A percentile compares a stretch with the other conserved stretches of the same genome.
Evolutionary conservation across 2,113 vertebrate genomes (phyloP).

Genomic region (Cyanoramphus novaezelandiae): DNA sequence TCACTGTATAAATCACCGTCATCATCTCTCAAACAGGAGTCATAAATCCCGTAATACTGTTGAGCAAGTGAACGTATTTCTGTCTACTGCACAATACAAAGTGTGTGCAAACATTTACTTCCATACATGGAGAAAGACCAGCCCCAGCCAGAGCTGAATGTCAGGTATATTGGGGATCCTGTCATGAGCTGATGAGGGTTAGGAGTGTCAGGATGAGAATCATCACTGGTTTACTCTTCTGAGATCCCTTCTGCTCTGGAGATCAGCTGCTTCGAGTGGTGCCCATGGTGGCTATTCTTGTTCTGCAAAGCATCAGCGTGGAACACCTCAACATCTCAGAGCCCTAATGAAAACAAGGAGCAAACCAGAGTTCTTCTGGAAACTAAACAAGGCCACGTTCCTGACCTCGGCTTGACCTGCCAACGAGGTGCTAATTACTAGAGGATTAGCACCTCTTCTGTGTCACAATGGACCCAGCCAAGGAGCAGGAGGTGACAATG

Average conservation of each 20-base stretch:
- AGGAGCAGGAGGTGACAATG: conserved; percentile 47
- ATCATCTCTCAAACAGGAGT: not conserved
- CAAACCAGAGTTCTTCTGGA: conserved; percentile 43
- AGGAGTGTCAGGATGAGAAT: not conserved
- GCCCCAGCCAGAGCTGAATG: not conserved
- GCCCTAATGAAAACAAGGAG: conserved; percentile 67
- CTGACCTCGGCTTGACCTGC: conserved; percentile 62
- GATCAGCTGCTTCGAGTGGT: not conserved
- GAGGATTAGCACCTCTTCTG: conserved; percentile 74
- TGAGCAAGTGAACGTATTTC: not conserved
- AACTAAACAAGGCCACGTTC: conserved; percentile 55
- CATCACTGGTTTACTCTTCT: not conserved
- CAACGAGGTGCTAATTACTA: conserved; percentile 75
- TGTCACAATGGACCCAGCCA: conserved; percentile 43
- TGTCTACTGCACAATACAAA: not conserved
- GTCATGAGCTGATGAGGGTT: not conserved
- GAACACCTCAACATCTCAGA: conserved; percentile 23
- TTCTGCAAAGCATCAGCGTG: not conserved
- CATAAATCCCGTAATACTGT: not conserved
- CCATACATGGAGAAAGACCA: not conserved
- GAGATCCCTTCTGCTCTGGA: not conserved
- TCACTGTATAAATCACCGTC: not conserved
- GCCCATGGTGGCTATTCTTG: not conserved
- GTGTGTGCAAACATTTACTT: not conserved
- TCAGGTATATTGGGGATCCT: not conserved